These are phyloP conservation scores for Hemiscyllium ocellatum DNA, from an alignment of 2,113 vertebrate genomes.

Conservation along the genomic window DNA sequence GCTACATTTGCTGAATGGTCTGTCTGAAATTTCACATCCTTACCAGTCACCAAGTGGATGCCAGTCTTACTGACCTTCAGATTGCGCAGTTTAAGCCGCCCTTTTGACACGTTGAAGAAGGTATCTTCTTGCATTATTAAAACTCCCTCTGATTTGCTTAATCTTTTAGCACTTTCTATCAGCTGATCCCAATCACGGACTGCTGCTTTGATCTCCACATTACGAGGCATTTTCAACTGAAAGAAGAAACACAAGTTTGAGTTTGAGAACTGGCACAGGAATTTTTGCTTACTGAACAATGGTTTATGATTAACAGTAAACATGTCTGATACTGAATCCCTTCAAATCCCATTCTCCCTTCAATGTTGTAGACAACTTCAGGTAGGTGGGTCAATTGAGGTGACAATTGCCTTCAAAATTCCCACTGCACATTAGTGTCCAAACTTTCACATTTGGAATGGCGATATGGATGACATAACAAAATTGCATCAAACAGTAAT, in stretches of 20 bases:
- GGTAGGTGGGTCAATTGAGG: background rate
- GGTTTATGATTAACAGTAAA: background rate
- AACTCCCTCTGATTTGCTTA: conserved; percentile 56
- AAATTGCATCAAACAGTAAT: background rate
- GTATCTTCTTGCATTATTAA: conserved; percentile 61
- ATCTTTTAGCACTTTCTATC: conserved; percentile 45
- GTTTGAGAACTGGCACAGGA: background rate
- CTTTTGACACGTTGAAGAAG: conserved; percentile 60
- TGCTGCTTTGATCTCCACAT: conserved; percentile 70
- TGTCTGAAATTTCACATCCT: background rate
- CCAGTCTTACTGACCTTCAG: conserved; percentile 50
- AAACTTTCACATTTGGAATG: background rate
- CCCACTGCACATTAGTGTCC: background rate
- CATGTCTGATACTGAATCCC: background rate
- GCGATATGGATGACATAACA: background rate
- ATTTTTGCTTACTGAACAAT: background rate
- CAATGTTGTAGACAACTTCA: background rate
- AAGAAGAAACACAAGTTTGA: background rate
- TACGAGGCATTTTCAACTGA: conserved; percentile 57
- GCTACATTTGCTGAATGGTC: background rate
- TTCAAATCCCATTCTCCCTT: background rate
- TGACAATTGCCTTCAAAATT: background rate
- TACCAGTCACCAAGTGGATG: background rate
- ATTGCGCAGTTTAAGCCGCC: conserved; percentile 66
- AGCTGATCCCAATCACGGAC: conserved; percentile 45